Conservation (phyloP, 2,888 invertebrate genomes). For the Ferrisia virgata region DNA sequence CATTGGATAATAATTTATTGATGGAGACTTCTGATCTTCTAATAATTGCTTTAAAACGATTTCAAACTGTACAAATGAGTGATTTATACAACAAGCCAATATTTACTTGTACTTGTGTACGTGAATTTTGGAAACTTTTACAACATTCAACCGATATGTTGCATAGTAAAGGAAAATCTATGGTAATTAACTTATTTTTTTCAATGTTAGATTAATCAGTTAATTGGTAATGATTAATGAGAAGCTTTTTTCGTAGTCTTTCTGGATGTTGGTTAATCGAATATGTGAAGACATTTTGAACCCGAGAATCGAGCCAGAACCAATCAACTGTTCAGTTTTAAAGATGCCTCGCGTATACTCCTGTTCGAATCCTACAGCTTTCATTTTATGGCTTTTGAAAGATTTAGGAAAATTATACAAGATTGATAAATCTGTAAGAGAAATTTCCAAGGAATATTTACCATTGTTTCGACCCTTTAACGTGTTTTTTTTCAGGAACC, state of each 20-base stretch:
- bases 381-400: conserved; percentile 39
- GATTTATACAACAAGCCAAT: conserved; percentile 57
- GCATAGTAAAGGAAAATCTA: conserved; percentile 46
- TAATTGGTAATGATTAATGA: background rate
- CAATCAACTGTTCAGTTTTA: background rate
- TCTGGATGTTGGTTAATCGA: conserved; percentile 29
- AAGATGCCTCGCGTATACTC: background rate
- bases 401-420: conserved; percentile 47
- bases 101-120: conserved; percentile 60
- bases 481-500: conserved; percentile 48
- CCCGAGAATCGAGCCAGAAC: background rate
- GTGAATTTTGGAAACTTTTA: conserved; percentile 61
- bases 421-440: background rate
- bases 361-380: conserved; percentile 18
- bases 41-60: conserved; percentile 40
- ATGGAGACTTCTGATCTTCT: conserved; percentile 31
- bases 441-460: background rate
- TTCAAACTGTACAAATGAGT: conserved; percentile 53
- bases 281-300: conserved; percentile 7
- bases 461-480: background rate
- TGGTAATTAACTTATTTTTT: background rate
- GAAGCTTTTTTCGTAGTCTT: conserved; percentile 11
- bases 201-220: background rate
- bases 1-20: conserved; percentile 11
- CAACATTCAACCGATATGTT: conserved; percentile 55